Conservation (phyloP, 2,888 invertebrate genomes). For the Lasioglossum calceatum region DNA sequence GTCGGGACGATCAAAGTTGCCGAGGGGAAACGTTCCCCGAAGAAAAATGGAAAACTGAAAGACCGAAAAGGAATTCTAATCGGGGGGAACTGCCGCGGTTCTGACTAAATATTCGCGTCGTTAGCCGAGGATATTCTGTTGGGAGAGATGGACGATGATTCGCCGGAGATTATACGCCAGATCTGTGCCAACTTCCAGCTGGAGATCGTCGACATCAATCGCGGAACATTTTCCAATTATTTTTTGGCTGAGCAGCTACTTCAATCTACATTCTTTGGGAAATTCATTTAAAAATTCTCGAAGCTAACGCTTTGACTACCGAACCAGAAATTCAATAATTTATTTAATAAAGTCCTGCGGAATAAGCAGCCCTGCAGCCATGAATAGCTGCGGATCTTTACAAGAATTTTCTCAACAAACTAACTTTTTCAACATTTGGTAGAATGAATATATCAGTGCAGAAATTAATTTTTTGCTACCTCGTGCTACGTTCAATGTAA, state of each 20-base stretch:
- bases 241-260: background rate
- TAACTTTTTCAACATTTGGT: too few relatives aligned
- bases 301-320: background rate
- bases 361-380: too few relatives aligned
- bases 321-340: background rate
- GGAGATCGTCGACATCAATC: background rate
- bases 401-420: too few relatives aligned
- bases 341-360: background rate
- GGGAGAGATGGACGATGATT: conserved; percentile 35
- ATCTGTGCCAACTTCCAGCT: background rate
- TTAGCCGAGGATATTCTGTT: conserved; percentile 47
- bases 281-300: background rate
- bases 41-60: background rate
- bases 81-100: background rate
- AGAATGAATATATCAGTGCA: too few relatives aligned
- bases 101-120: conserved; percentile 48
- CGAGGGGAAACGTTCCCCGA: background rate
- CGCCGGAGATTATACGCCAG: conserved; percentile 44
- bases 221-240: background rate
- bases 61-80: background rate
- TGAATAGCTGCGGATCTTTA: too few relatives aligned
- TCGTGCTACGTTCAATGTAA: too few relatives aligned
- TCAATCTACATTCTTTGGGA: background rate
- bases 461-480: too few relatives aligned
- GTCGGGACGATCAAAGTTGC: conserved; percentile 13